phyloP scores from a whole-genome alignment of 2,797 vertebrate species.

The Phylloscopus collybita region DNA sequence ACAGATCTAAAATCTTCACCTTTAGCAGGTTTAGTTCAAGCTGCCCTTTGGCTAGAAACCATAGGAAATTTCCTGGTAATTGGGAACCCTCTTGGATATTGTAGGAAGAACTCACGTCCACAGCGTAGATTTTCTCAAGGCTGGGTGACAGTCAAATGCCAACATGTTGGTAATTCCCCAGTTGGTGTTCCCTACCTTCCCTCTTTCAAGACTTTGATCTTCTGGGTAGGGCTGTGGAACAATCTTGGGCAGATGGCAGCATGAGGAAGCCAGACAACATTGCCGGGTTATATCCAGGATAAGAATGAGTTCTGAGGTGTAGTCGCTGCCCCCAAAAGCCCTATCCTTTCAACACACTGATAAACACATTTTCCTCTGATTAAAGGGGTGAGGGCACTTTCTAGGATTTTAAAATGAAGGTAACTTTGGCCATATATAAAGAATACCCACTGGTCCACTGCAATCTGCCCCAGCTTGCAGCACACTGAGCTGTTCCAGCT shows the following conservation, averaged over 20 bases:
- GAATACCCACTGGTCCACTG: not conserved
- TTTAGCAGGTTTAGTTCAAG: not conserved
- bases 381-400: not conserved
- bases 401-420: not conserved
- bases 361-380: not conserved
- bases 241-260: not conserved
- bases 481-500: accelerated
- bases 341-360: not conserved
- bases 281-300: not conserved
- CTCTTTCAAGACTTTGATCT: not conserved
- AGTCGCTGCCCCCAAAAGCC: not conserved
- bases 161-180: not conserved
- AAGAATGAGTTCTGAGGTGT: not conserved
- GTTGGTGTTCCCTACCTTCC: not conserved
- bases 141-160: not conserved
- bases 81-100: not conserved
- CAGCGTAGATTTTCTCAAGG: not conserved
- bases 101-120: not conserved
- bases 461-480: not conserved
- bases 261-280: not conserved
- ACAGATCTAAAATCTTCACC: not conserved
- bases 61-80: not conserved
- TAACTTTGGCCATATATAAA: not conserved
- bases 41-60: not conserved
- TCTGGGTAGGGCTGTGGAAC: not conserved